A percentile compares a stretch with the other conserved stretches of the same genome.
Evolutionary conservation across 2,797 vertebrate genomes (phyloP).

Genomic region (Micromesistius poutassou): DNA sequence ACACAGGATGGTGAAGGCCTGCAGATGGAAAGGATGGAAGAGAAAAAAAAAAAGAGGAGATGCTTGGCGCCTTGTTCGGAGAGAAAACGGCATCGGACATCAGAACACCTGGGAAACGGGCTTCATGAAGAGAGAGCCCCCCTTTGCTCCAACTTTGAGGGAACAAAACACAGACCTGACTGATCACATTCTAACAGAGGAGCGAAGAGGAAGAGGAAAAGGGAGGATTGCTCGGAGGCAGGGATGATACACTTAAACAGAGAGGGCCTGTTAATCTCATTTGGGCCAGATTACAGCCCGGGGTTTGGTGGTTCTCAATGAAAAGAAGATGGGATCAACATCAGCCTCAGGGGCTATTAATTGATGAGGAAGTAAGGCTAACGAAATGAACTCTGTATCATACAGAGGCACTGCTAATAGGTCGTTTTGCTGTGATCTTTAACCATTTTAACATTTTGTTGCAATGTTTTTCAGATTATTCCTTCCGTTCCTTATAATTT

Average conservation of each 20-base stretch:
- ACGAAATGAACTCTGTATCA: not conserved
- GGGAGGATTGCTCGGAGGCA: not conserved
- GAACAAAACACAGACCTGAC: not conserved
- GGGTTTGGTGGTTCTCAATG: not conserved
- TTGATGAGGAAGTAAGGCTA: not conserved
- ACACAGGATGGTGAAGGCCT: constrained; percentile 98
- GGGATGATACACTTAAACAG: not conserved
- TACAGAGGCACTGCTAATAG: not conserved
- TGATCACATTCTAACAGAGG: not conserved
- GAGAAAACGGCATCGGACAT: not conserved
- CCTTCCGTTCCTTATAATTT: not conserved
- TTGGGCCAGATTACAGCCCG: not conserved
- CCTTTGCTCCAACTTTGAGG: not conserved
- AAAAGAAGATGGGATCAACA: not conserved
- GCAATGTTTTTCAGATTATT: not conserved
- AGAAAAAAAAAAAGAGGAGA: not conserved
- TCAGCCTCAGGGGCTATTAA: not conserved
- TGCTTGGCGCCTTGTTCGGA: not conserved
- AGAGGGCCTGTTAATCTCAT: not conserved
- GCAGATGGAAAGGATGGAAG: constrained; percentile 19
- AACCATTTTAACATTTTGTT: not conserved
- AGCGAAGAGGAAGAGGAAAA: not conserved
- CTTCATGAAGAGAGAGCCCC: not conserved
- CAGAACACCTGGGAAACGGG: not conserved
- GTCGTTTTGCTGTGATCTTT: not conserved